phyloP scores from a whole-genome alignment of 1,140 invertebrate species.

The Drosophila busckii region DNA sequence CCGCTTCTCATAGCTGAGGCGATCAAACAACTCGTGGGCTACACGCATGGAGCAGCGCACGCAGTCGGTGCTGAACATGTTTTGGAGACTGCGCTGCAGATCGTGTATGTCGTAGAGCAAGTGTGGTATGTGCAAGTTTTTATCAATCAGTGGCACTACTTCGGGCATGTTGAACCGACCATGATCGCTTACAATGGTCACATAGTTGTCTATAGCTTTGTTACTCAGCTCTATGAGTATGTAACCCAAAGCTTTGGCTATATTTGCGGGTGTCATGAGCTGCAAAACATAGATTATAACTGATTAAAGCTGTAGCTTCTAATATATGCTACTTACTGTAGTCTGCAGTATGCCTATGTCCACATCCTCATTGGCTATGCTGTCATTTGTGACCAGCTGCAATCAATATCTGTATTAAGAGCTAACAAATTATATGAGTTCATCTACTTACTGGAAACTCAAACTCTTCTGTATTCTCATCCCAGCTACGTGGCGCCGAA shows the following conservation, averaged over 20 bases:
- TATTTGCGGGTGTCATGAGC: slow-evolving; percentile 6
- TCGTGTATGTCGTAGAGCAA: slow-evolving; percentile 5
- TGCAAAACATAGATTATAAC: neutral
- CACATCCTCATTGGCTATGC: neutral
- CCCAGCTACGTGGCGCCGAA: slow-evolving; percentile 15
- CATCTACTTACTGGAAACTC: slow-evolving; percentile 14
- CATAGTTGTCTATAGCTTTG: slow-evolving; percentile 4
- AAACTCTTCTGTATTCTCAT: slow-evolving; percentile 14
- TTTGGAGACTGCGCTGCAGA: slow-evolving; percentile 8
- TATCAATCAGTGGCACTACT: slow-evolving; percentile 1
- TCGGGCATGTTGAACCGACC: neutral
- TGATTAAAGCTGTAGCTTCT: no score
- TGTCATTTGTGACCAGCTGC: slow-evolving; percentile 15
- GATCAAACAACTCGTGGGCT: neutral
- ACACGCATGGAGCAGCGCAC: slow-evolving; percentile 12
- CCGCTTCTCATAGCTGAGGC: slow-evolving; percentile 9
- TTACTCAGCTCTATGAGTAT: slow-evolving; percentile 5
- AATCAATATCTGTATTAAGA: neutral
- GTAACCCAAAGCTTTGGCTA: slow-evolving; percentile 11
- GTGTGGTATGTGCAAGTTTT: neutral
- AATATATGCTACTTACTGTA: neutral
- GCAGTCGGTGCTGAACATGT: slow-evolving; percentile 19
- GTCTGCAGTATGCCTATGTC: slow-evolving; percentile 1
- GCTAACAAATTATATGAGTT: neutral
- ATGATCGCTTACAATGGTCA: slow-evolving; percentile 15